These are phyloP conservation scores for Noctua fimbriata DNA, from an alignment of 2,888 invertebrate genomes.

Conservation along the genomic window DNA sequence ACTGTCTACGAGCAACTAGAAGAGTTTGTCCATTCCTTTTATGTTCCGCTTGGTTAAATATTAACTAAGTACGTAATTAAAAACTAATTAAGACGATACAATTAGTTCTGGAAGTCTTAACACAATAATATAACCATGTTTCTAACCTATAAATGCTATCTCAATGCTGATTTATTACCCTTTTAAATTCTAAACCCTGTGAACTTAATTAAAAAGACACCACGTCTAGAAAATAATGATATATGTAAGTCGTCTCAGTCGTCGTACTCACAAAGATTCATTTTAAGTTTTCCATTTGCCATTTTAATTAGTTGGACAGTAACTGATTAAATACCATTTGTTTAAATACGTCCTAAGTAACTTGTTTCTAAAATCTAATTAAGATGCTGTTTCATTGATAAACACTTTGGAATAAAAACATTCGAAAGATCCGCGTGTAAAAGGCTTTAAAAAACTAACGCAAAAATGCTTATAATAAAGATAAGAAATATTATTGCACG, in stretches of 20 bases:
- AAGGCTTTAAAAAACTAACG: no score
- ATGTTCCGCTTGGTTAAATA: slow-evolving; percentile 46
- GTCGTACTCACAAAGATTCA: neutral
- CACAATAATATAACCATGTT: neutral
- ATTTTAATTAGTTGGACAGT: neutral
- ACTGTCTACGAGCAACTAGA: slow-evolving; percentile 4
- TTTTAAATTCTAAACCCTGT: neutral
- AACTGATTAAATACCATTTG: neutral
- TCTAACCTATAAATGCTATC: slow-evolving; percentile 28
- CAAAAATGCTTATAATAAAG: no score
- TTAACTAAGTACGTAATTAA: slow-evolving; percentile 23
- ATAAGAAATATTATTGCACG: neutral
- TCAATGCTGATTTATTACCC: slow-evolving; percentile 5
- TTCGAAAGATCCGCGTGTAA: slow-evolving; percentile 2
- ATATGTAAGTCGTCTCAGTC: neutral
- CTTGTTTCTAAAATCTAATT: neutral
- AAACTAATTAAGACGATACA: slow-evolving; percentile 3
- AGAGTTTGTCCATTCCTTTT: slow-evolving; percentile 40
- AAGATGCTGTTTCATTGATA: no score
- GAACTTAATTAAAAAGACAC: neutral
- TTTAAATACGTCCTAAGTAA: neutral
- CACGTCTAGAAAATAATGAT: neutral
- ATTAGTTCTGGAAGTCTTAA: slow-evolving; percentile 9
- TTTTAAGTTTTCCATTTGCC: neutral
- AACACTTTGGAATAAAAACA: neutral